Evolutionary conservation across 2,113 vertebrate species (phyloP).

Genomic region (Myiagra hebetior): DNA sequence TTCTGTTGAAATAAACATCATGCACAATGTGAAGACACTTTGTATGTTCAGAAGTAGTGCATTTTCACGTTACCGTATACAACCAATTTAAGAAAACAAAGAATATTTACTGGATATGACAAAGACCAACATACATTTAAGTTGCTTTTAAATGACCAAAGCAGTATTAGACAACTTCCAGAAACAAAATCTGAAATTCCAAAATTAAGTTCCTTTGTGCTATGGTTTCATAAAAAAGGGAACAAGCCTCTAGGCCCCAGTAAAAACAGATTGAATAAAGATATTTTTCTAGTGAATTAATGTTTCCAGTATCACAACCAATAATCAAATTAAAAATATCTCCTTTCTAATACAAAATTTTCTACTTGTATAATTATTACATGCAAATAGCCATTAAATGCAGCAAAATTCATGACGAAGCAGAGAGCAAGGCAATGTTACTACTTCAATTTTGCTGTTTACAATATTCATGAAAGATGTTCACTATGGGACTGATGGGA

Average conservation of each 20-base stretch:
- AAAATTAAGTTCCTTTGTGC: neutral
- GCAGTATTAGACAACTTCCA: neutral
- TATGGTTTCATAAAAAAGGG: neutral
- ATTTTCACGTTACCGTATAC: neutral
- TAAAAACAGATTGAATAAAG: neutral
- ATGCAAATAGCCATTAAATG: neutral
- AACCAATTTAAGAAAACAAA: neutral
- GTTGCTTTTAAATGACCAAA: neutral
- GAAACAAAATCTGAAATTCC: neutral
- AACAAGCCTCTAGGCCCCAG: neutral
- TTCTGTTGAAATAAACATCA: neutral
- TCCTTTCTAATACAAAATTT: neutral
- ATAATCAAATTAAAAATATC: neutral
- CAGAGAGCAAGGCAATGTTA: neutral
- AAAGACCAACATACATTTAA: neutral
- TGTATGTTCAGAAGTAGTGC: neutral
- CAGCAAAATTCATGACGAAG: neutral
- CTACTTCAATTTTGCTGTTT: neutral
- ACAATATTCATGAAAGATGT: neutral
- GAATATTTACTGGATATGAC: neutral
- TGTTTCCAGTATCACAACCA: neutral
- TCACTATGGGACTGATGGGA: neutral
- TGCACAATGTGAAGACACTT: neutral
- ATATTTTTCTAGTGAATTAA: neutral
- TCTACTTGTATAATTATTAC: neutral